A percentile compares a stretch with the other conserved stretches of the same genome.
These are phyloP conservation scores for Perca schrenkii DNA, from an alignment of 2,113 vertebrate genomes.

Conservation along the genomic window DNA sequence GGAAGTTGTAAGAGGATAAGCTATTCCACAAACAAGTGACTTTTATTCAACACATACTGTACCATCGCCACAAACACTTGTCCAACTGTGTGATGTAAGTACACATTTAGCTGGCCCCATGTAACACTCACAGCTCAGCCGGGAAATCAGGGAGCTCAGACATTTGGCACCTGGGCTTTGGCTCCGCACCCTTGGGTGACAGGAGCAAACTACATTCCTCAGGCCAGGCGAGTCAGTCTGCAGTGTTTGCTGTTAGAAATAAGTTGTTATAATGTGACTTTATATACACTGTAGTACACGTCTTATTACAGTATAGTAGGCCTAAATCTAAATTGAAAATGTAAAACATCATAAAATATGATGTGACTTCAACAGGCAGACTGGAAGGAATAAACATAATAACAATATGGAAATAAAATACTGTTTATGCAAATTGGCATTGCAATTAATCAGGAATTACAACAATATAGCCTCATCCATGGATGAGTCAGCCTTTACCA, in stretches of 20 bases:
- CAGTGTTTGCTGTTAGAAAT: background rate
- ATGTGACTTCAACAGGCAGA: background rate
- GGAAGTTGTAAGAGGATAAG: background rate
- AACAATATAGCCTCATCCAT: background rate
- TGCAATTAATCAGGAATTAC: background rate
- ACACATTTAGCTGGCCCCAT: slow-evolving; percentile 9
- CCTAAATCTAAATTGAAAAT: background rate
- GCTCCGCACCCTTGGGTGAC: slow-evolving; percentile 25
- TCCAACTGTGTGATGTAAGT: slow-evolving; percentile 16
- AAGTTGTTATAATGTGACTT: background rate
- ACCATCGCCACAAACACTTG: slow-evolving; percentile 11
- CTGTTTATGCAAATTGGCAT: background rate
- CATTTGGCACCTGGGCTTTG: slow-evolving; percentile 35
- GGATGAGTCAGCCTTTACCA: background rate
- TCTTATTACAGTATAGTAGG: background rate
- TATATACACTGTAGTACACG: background rate
- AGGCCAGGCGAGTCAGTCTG: background rate
- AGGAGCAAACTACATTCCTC: background rate
- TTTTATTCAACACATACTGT: background rate
- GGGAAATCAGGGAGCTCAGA: slow-evolving; percentile 30
- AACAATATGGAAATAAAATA: background rate
- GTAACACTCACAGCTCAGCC: slow-evolving; percentile 38
- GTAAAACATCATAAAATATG: background rate
- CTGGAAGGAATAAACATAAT: background rate
- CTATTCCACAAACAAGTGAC: background rate